Conservation (phyloP, 1,140 invertebrate genomes). For the Aradophagus sp. region DNA sequence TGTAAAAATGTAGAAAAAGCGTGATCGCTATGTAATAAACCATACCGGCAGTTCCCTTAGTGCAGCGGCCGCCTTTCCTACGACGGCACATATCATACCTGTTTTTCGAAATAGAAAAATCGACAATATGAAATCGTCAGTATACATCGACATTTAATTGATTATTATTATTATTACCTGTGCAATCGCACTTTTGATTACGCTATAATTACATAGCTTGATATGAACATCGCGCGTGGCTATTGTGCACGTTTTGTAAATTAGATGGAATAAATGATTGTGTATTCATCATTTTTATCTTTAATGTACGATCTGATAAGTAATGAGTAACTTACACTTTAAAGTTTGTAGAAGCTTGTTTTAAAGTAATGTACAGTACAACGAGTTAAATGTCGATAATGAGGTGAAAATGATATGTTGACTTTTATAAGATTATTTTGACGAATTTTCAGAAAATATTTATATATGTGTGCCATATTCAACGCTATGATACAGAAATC, state of each 20-base stretch:
- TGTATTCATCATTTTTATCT: conserved; percentile 14
- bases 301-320: conserved; percentile 8
- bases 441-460: too few relatives aligned
- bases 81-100: conserved; percentile 97
- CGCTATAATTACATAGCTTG: conserved; percentile 41
- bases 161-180: conserved; percentile 57
- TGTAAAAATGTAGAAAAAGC: conserved; percentile 60
- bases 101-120: conserved; percentile 76
- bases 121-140: conserved; percentile 70
- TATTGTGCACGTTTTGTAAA: conserved; percentile 36
- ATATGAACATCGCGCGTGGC: conserved; percentile 30
- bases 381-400: too few relatives aligned
- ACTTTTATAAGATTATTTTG: too few relatives aligned
- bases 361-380: too few relatives aligned
- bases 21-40: conserved; percentile 73
- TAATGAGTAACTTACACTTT: too few relatives aligned
- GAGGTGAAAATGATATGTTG: too few relatives aligned
- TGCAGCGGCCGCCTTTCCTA: conserved; percentile 94
- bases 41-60: conserved; percentile 96
- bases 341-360: conserved; percentile 16
- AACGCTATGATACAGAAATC: too few relatives aligned
- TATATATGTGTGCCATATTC: too few relatives aligned
- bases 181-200: conserved; percentile 51
- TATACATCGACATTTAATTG: conserved; percentile 55
- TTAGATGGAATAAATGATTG: conserved; percentile 22